Evolutionary conservation across 2,113 vertebrate species (phyloP).

Genomic region (Zosterops hypoxanthus): DNA sequence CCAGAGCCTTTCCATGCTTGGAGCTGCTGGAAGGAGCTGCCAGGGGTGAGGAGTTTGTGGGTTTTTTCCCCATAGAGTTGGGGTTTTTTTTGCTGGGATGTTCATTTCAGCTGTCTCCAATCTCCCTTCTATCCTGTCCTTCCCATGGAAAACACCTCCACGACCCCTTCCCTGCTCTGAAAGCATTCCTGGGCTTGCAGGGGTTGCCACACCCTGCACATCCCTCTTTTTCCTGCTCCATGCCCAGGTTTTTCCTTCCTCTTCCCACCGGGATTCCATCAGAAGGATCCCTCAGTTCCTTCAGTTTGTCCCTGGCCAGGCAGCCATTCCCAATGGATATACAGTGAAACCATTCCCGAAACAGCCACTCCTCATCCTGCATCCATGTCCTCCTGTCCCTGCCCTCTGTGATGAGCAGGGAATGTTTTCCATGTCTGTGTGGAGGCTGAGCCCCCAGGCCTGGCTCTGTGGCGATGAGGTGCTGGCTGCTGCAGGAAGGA

Average conservation of each 20-base stretch:
- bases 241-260: neutral
- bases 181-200: neutral
- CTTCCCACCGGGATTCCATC: neutral
- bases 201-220: rapidly evolving
- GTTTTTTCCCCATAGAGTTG: neutral
- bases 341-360: neutral
- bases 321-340: neutral
- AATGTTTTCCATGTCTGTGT: rapidly evolving
- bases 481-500: neutral
- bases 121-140: neutral
- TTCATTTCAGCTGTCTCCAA: neutral
- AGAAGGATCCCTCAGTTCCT: neutral
- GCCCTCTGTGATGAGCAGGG: neutral
- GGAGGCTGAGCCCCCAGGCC: neutral
- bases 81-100: neutral
- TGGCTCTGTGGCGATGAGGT: neutral
- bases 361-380: neutral
- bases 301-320: neutral
- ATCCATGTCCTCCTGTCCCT: neutral
- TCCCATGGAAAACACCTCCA: neutral
- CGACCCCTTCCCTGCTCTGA: neutral
- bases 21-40: neutral
- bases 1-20: neutral
- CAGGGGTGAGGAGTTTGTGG: neutral
- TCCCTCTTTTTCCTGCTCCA: neutral